Evolutionary conservation across 2,113 vertebrate species (phyloP).

Genomic region (Cephalophus harveyi): DNA sequence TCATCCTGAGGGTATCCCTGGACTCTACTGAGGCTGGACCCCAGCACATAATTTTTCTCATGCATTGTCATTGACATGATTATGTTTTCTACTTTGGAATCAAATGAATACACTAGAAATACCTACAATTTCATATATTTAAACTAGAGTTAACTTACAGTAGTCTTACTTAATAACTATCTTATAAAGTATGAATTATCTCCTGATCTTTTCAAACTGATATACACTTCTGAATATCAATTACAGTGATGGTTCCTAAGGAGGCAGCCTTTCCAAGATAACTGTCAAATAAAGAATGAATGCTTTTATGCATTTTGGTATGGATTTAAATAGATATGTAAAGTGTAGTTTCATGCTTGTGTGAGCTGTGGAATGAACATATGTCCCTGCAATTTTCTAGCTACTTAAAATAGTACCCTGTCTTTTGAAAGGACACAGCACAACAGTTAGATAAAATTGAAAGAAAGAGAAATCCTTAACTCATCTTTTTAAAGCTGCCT

Average conservation of each 20-base stretch:
- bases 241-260: background rate
- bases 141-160: background rate
- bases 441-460: conserved; percentile 30
- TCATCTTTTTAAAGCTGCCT: background rate
- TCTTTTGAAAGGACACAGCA: background rate
- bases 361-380: background rate
- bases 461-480: background rate
- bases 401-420: background rate
- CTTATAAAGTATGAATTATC: background rate
- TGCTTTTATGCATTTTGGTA: background rate
- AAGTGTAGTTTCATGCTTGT: background rate
- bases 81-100: background rate
- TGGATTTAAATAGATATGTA: background rate
- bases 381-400: background rate
- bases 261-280: background rate
- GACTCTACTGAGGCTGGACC: too few species aligned
- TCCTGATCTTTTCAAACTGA: background rate
- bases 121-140: background rate
- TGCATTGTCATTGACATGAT: background rate
- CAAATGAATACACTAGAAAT: background rate
- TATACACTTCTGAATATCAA: background rate
- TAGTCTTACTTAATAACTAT: background rate
- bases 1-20: too few species aligned
- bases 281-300: background rate
- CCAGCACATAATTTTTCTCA: background rate